Evolutionary conservation across 2,113 vertebrate genomes (phyloP).

Genomic region (Coreoperca whiteheadi): DNA sequence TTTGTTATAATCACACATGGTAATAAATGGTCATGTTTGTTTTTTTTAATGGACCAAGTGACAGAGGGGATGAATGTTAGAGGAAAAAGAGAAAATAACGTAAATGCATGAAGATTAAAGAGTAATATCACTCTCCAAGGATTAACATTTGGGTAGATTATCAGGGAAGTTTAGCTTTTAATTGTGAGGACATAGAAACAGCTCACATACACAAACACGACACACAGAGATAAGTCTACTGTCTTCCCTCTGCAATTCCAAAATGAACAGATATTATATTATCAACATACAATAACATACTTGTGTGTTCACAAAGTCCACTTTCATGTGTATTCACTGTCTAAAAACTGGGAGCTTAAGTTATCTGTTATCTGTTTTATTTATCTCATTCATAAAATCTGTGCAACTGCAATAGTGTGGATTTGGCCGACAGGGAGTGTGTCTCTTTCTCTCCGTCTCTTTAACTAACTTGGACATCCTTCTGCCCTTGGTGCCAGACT

Average conservation of each 20-base stretch:
- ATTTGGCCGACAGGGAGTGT: constrained; percentile 27
- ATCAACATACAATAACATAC: neutral
- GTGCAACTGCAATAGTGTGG: neutral
- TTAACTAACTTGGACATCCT: constrained; percentile 41
- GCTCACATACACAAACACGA: constrained; percentile 19
- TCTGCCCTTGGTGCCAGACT: constrained; percentile 25
- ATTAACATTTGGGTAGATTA: constrained; percentile 74
- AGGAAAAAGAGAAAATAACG: constrained; percentile 43
- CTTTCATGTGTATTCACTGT: too few relatives aligned
- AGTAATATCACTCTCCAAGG: constrained; percentile 78
- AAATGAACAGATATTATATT: neutral
- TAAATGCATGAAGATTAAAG: constrained; percentile 74
- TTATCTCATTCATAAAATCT: constrained; percentile 34
- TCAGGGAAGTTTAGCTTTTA: constrained; percentile 46
- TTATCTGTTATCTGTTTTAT: neutral
- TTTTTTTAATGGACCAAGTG: constrained; percentile 24
- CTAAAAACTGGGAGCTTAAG: neutral
- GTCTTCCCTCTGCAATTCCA: neutral
- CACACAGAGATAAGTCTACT: neutral
- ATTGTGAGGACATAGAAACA: constrained; percentile 46
- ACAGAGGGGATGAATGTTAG: constrained; percentile 18
- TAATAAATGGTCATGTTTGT: constrained; percentile 52
- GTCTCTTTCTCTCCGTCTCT: constrained; percentile 28
- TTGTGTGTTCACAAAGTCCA: neutral
- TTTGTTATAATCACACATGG: constrained; percentile 51